Base-by-base conservation (phyloP, 2,797 vertebrate genomes). In the Hybognathus amarus region DNA sequence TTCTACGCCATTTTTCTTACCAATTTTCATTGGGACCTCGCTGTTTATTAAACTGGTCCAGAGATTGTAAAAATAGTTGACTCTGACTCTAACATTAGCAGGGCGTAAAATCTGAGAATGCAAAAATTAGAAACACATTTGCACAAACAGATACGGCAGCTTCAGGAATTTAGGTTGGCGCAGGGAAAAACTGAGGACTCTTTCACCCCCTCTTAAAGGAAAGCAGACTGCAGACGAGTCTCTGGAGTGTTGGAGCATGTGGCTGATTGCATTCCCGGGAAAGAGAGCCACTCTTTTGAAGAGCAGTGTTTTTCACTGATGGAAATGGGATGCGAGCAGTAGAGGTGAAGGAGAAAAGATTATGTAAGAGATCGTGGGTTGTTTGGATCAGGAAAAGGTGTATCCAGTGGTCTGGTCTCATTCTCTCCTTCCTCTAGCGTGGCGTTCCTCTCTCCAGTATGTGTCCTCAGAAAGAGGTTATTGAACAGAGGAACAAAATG, bases 381-480 rank as follows among this genome's bases (percentile, higher is more conserved):
- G 87, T 93, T 91, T 87, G 90, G 88, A 89, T 87, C 91, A 93
- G 93, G 92, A 93, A 94, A 92, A 92, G 89, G 90, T 93, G 93
- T 90, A 90, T 90, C 86, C 90, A 85, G 22, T 52, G 71, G 67
- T 42, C 71, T 84, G 17, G 59, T 73, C 42, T 22, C 36, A 15
- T 66, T 75, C 42, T 83, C 24, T 64, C 61, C 18, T 61, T 68
- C 70, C 12, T 15, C 42, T 9, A 17, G 42, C 7, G 40, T 71
- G 9, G n/a, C 24, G 7, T 80, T 71, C 63, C 64, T 11, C 69
- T 42, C 13, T 79, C 13, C 22, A 79, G 20, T 71, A 12, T 81
- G 33, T 63, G 27, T 59, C 30, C 67, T 77, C 30, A 73, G 66
- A 71, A 52, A 69, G 40, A 61, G 64, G 15, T 47, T 47, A 74